These are phyloP conservation scores for Sarcophaga subvicina DNA, from an alignment of 2,888 invertebrate species.

Conservation along the genomic window DNA sequence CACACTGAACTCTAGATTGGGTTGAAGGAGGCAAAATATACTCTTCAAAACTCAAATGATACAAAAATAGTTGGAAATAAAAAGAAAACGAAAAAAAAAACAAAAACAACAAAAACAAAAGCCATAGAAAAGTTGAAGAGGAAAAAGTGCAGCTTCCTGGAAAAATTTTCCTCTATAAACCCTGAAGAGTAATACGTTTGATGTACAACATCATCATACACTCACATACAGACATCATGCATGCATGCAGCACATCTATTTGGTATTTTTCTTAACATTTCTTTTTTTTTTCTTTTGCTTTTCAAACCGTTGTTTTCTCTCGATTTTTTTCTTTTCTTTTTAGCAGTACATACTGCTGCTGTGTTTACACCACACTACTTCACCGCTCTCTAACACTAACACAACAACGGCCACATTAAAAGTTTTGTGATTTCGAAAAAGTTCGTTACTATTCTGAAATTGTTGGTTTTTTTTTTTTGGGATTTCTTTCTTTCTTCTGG, in stretches of 20 bases:
- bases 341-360: too few species aligned
- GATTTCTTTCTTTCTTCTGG: background rate
- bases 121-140: background rate
- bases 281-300: background rate
- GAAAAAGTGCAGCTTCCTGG: slow-evolving; percentile 45
- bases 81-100: background rate
- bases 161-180: slow-evolving; percentile 40
- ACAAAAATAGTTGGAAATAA: slow-evolving; percentile 15
- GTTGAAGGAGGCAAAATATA: slow-evolving; percentile 23
- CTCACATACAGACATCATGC: background rate
- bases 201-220: background rate
- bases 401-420: slow-evolving; percentile 40
- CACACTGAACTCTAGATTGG: slow-evolving; percentile 21
- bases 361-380: background rate
- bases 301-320: too few species aligned
- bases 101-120: background rate
- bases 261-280: background rate
- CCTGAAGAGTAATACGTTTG: slow-evolving; percentile 50
- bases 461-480: background rate
- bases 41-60: slow-evolving; percentile 46
- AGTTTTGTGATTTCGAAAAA: slow-evolving; percentile 40
- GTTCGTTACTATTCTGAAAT: background rate
- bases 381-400: background rate
- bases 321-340: too few species aligned
- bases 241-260: too few species aligned